Conservation (phyloP, 2,797 vertebrate species). For the Chelonia mydas region DNA sequence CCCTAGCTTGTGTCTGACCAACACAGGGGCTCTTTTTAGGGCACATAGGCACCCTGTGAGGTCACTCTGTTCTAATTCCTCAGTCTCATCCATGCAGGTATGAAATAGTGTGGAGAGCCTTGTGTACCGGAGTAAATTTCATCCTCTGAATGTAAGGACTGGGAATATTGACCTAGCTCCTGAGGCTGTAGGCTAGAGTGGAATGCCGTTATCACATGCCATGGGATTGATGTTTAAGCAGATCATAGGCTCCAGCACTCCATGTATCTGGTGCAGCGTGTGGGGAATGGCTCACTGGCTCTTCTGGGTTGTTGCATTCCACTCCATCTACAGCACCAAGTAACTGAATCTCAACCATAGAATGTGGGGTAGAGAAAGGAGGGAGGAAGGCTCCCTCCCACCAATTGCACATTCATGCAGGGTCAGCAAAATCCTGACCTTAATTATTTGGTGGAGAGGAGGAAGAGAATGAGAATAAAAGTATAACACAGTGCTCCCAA, state of each 20-base stretch:
- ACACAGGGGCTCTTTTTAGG: rapidly evolving
- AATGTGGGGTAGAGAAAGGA: rapidly evolving
- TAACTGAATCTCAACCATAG: not conserved
- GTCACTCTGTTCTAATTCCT: not conserved
- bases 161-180: rapidly evolving
- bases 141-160: rapidly evolving
- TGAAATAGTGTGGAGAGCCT: not conserved
- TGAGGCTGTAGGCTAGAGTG: rapidly evolving
- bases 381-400: not conserved
- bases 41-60: not conserved
- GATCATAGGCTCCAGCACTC: not conserved
- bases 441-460: not conserved
- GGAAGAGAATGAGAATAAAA: not conserved
- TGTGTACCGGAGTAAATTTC: not conserved
- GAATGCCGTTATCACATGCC: not conserved
- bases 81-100: rapidly evolving
- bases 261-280: not conserved
- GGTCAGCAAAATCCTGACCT: not conserved
- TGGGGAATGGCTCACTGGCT: rapidly evolving
- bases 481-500: rapidly evolving
- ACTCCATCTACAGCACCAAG: not conserved
- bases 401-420: not conserved
- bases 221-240: not conserved
- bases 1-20: not conserved
- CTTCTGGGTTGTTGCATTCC: not conserved